Conservation (phyloP, 1,140 invertebrate genomes). For the Vanessa tameamea region DNA sequence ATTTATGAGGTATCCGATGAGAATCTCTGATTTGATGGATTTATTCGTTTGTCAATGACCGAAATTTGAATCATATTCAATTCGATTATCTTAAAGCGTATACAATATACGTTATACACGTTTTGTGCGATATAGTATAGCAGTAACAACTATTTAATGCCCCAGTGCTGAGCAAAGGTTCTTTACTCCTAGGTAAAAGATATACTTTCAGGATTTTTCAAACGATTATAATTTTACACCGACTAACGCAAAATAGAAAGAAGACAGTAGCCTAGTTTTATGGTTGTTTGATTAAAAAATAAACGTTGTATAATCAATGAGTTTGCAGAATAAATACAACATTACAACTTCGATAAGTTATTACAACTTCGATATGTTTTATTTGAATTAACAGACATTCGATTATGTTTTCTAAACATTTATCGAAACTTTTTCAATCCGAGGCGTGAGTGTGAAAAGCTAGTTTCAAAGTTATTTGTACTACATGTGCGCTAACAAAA, state of each 20-base stretch:
- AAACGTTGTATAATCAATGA: background rate
- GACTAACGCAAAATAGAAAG: too few species aligned
- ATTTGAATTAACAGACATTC: slow-evolving; percentile 3
- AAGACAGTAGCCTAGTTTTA: too few species aligned
- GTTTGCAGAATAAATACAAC: background rate
- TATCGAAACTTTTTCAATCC: slow-evolving; percentile 29
- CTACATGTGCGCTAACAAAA: slow-evolving; percentile 34
- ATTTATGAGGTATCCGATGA: slow-evolving; percentile 2
- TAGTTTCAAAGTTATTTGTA: slow-evolving; percentile 33
- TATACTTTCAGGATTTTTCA: too few species aligned
- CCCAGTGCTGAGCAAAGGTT: background rate
- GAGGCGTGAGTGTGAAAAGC: slow-evolving; percentile 25
- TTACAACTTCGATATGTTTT: background rate
- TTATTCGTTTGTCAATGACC: background rate
- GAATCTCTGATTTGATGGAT: slow-evolving; percentile 3
- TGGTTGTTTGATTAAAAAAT: too few species aligned
- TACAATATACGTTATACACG: background rate
- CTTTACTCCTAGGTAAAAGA: background rate
- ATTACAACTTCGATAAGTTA: background rate
- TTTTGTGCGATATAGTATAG: background rate
- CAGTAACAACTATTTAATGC: background rate
- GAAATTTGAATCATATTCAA: background rate
- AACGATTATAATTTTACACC: too few species aligned
- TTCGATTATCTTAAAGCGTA: background rate
- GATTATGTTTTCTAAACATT: slow-evolving; percentile 14